Evolutionary conservation across 2,797 vertebrate genomes (phyloP).

Genomic region (Chromis chromis): DNA sequence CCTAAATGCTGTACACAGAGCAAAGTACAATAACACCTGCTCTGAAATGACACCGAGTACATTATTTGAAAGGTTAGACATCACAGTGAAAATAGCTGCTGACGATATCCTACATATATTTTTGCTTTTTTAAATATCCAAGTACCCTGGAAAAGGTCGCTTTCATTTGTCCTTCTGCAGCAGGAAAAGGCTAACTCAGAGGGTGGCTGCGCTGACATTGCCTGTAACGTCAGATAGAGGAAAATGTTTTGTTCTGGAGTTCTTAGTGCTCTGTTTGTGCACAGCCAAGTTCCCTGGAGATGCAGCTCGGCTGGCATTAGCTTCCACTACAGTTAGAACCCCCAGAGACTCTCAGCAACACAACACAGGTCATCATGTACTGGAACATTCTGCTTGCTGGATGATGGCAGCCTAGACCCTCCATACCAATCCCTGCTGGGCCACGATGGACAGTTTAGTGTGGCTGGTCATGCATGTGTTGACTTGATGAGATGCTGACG

Average conservation of each 20-base stretch:
- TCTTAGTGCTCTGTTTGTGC: slow-evolving; percentile 29
- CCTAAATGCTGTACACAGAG: slow-evolving; percentile 9
- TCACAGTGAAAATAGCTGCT: slow-evolving; percentile 14
- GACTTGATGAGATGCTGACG: slow-evolving; percentile 3
- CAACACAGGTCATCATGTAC: slow-evolving; percentile 34
- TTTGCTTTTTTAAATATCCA: slow-evolving; percentile 22
- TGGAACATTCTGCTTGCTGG: slow-evolving; percentile 28
- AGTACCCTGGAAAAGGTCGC: slow-evolving; percentile 40
- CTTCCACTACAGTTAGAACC: slow-evolving; percentile 44
- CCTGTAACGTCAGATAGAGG: slow-evolving; percentile 36
- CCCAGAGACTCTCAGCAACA: slow-evolving; percentile 24
- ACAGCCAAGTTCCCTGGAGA: slow-evolving; percentile 39
- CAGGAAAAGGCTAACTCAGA: slow-evolving; percentile 45
- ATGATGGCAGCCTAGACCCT: neutral
- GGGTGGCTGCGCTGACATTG: slow-evolving; percentile 41
- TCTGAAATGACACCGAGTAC: slow-evolving; percentile 22
- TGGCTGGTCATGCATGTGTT: slow-evolving; percentile 7
- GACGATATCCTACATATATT: slow-evolving; percentile 30
- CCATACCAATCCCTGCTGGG: slow-evolving; percentile 37
- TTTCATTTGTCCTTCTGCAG: slow-evolving; percentile 32
- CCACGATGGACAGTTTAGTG: slow-evolving; percentile 1
- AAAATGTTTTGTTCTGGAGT: slow-evolving; percentile 6
- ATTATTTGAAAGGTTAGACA: slow-evolving; percentile 45
- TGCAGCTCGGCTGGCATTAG: slow-evolving; percentile 35
- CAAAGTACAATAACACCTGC: slow-evolving; percentile 26